Percentiles rank a stretch among this genome's conserved stretches.
Evolutionary conservation across 2,113 vertebrate species (phyloP).

Genomic region (Gnathonemus echidnorhynchus): DNA sequence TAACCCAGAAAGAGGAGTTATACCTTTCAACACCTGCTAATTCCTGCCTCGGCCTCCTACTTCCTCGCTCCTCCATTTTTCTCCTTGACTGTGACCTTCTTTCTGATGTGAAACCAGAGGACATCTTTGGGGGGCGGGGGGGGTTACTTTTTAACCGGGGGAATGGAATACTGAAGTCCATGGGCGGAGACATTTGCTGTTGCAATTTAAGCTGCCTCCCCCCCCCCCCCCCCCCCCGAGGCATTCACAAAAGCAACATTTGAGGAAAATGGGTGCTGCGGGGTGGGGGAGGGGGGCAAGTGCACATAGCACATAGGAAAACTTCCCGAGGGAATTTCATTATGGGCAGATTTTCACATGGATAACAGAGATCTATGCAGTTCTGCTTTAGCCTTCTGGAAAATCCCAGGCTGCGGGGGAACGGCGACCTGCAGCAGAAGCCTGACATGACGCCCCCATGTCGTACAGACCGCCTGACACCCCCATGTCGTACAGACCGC

Average conservation of each 20-base stretch:
- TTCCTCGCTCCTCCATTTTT: neutral
- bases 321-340: constrained; percentile 17
- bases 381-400: constrained; percentile 28
- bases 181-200: neutral
- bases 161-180: neutral
- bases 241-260: neutral
- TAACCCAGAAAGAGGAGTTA: neutral
- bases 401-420: neutral
- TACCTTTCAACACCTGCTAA: constrained; percentile 14
- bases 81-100: neutral
- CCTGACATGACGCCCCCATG: too few species aligned
- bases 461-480: too few species aligned
- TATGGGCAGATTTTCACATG: constrained; percentile 20
- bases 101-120: neutral
- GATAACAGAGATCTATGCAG: constrained; percentile 17
- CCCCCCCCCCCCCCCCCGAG: neutral
- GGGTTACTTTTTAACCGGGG: neutral
- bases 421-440: neutral
- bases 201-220: neutral
- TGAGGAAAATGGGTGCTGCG: neutral
- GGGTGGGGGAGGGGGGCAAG: constrained; percentile 25
- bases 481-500: too few species aligned
- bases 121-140: neutral
- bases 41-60: neutral
- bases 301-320: neutral